A percentile compares a stretch with the other conserved stretches of the same genome.
phyloP scores from a whole-genome alignment of 1,140 invertebrate species.

The Eupristina koningsbergeri region DNA sequence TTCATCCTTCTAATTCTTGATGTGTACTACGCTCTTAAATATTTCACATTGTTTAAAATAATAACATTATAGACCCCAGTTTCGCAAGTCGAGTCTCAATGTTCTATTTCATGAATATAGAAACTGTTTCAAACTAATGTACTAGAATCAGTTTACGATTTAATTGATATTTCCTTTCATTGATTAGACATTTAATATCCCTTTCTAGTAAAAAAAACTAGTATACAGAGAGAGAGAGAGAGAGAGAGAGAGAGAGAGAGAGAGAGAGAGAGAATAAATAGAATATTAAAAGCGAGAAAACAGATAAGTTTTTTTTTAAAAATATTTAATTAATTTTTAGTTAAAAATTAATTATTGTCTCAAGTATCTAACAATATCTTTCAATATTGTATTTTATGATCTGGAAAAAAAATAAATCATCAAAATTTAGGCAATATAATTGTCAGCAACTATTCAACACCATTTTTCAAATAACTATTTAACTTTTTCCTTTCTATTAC shows the following conservation, averaged over 20 bases:
- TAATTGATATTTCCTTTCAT: slow-evolving; percentile 20
- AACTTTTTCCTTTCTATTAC: too few relatives aligned
- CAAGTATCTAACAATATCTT: not conserved
- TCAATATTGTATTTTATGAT: not conserved
- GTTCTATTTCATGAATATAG: slow-evolving; percentile 54
- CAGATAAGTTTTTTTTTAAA: too few relatives aligned
- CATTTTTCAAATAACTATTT: too few relatives aligned
- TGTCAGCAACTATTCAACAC: not conserved
- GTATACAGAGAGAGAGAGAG: too few relatives aligned
- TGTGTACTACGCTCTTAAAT: slow-evolving; percentile 52
- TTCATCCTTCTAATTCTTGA: slow-evolving; percentile 46
- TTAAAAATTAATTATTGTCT: not conserved
- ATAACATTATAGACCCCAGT: slow-evolving; percentile 54
- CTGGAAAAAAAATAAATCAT: not conserved
- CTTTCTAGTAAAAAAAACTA: too few relatives aligned
- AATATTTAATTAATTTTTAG: too few relatives aligned
- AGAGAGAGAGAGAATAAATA: too few relatives aligned
- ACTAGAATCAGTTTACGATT: not conserved
- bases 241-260: too few relatives aligned
- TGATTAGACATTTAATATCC: slow-evolving; percentile 29
- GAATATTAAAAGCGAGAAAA: too few relatives aligned
- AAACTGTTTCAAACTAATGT: slow-evolving; percentile 54
- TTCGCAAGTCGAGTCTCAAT: slow-evolving; percentile 53
- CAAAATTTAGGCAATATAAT: not conserved
- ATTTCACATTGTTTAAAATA: slow-evolving; percentile 59